Conservation (phyloP, 1,140 invertebrate genomes). For the Lucilia cuprina region DNA sequence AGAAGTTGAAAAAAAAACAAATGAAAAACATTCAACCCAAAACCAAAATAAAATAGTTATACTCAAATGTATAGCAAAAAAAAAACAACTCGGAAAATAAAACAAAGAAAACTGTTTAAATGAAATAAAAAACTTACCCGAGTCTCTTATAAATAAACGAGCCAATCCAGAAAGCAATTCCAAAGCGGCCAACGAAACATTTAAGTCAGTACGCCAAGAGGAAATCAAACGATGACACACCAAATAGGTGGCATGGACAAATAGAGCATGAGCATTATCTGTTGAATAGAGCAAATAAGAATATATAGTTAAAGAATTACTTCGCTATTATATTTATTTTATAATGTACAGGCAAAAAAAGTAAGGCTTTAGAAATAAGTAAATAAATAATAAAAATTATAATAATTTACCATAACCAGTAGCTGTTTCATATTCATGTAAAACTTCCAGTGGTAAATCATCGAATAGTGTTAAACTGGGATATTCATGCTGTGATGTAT, state of each 20-base stretch:
- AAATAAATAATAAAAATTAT: constrained; percentile 30
- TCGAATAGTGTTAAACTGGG: constrained; percentile 60
- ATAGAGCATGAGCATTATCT: constrained; percentile 71
- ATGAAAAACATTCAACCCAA: constrained; percentile 20
- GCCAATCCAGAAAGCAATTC: constrained; percentile 90
- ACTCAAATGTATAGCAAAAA: constrained; percentile 34
- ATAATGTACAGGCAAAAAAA: not conserved
- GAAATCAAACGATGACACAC: constrained; percentile 94
- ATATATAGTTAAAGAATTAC: constrained; percentile 3
- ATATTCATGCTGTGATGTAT: constrained; percentile 55
- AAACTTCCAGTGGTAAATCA: constrained; percentile 60
- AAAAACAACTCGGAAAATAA: constrained; percentile 30
- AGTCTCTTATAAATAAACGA: constrained; percentile 82
- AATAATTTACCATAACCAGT: constrained; percentile 56
- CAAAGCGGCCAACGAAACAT: constrained; percentile 90
- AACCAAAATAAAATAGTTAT: constrained; percentile 18
- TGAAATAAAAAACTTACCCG: constrained; percentile 68
- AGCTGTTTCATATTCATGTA: constrained; percentile 55
- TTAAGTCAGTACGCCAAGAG: constrained; percentile 95
- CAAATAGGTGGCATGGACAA: constrained; percentile 89
- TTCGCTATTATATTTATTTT: not conserved
- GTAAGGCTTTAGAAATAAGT: not conserved
- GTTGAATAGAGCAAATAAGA: not conserved
- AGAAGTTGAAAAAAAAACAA: not conserved
- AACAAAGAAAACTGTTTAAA: not conserved